Percentiles rank a stretch among this genome's conserved stretches.
Evolutionary conservation across 2,113 vertebrate species (phyloP).

Genomic region (Tetraodon nigroviridis): DNA sequence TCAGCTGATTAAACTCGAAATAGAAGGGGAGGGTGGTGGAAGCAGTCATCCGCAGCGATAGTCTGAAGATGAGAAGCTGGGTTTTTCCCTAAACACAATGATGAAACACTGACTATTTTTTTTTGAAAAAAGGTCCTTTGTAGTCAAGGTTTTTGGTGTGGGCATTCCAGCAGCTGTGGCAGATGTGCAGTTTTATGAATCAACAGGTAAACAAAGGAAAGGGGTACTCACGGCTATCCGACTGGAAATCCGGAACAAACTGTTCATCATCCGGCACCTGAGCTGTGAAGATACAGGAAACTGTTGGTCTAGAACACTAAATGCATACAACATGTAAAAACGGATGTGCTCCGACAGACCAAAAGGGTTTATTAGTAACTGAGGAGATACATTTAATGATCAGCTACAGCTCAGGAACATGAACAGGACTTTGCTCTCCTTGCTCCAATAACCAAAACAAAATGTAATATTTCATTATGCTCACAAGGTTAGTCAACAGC

Average conservation of each 20-base stretch:
- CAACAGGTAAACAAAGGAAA: slow-evolving; percentile 28
- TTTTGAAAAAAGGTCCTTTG: no score
- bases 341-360: no score
- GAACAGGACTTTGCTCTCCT: slow-evolving; percentile 41
- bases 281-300: slow-evolving; percentile 64
- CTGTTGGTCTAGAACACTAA: neutral
- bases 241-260: slow-evolving; percentile 98
- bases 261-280: slow-evolving; percentile 98
- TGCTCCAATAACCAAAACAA: neutral
- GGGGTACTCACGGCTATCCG: slow-evolving; percentile 90
- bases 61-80: neutral
- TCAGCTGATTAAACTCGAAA: slow-evolving; percentile 71
- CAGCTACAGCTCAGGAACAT: no score
- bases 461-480: slow-evolving; percentile 9
- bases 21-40: slow-evolving; percentile 21
- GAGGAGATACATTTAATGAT: no score
- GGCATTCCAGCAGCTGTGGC: neutral
- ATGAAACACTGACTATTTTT: slow-evolving; percentile 4
- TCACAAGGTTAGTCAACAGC: no score
- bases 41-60: slow-evolving; percentile 21
- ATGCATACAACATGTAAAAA: no score
- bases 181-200: neutral
- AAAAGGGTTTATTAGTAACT: no score
- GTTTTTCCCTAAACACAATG: slow-evolving; percentile 8
- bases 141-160: neutral